phyloP scores from a whole-genome alignment of 2,888 invertebrate genomes.

The Diplazon laetatorius region DNA sequence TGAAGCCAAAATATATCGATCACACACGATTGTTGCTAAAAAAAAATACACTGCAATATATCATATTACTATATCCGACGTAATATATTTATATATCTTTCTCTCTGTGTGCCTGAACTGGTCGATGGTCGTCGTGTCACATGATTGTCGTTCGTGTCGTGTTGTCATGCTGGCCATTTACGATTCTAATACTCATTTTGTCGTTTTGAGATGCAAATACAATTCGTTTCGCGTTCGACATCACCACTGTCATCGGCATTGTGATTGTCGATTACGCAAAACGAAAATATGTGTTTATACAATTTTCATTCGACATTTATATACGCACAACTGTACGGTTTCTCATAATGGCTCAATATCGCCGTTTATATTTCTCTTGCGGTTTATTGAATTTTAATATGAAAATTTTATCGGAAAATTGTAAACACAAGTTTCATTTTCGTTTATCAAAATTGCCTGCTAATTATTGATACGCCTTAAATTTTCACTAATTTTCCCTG shows the following conservation, averaged over 20 bases:
- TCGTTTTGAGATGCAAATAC: conserved; percentile 28
- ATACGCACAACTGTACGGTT: conserved; percentile 16
- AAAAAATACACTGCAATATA: conserved; percentile 52
- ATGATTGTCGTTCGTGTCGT: conserved; percentile 83
- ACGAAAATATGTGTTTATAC: conserved; percentile 27
- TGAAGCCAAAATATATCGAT: conserved; percentile 1
- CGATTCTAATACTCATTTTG: conserved; percentile 42
- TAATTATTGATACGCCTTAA: no score
- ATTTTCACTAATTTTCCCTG: no score
- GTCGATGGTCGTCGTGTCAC: conserved; percentile 83
- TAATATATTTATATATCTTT: conserved; percentile 73
- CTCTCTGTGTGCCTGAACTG: conserved; percentile 83
- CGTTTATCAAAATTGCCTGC: neutral
- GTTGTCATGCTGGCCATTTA: conserved; percentile 82
- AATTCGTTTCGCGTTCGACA: conserved; percentile 46
- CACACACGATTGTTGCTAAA: conserved; percentile 37
- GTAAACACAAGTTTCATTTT: neutral
- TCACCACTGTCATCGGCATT: conserved; percentile 13
- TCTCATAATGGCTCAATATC: neutral
- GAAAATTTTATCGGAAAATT: neutral
- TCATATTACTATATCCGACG: conserved; percentile 64
- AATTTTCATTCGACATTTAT: conserved; percentile 11
- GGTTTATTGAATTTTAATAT: neutral
- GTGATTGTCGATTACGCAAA: conserved; percentile 36
- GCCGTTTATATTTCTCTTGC: neutral